Base-by-base conservation (phyloP, 1,140 invertebrate genomes). In the Heliconius melpomene region DNA sequence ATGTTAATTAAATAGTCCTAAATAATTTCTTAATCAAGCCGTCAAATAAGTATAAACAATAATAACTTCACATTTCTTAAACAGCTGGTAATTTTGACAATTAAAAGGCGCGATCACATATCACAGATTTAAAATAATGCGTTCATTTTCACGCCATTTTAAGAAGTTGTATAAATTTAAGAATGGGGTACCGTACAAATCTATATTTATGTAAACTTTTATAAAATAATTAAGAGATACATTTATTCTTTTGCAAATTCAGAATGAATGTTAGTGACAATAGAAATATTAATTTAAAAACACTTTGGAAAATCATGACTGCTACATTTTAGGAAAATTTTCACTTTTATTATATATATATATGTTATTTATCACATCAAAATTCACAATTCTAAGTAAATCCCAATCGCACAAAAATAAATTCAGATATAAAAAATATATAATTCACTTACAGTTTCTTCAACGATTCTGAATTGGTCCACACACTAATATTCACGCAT, bases 381-480 rank as follows among this genome's bases (percentile, higher is more conserved):
- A 16, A 11, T 11, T 66, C 6, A 29, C 6, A 36, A 36, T 36
- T 5, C 23, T 29, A 66, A 13, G 9, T 66, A 3, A 29, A 26
- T 29, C 13, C 29, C 13, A 26, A 66, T 3, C 9, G 13, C 13
- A 66, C 23, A 2, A 26, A 8, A 66, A 26, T 29, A 16, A 66
- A 29, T 29, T 66, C 60, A 66, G 60, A 66, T 26, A 60, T n/a
- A 29, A 71, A 81, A 78, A 79, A 57, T 26, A 26, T 23, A 75
- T 82, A 77, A 78, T 81, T 78, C 79, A 85, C 84, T 85, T 85
- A 85, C 84, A 80, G 72, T 77, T 82, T 80, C 77, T 79, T 82
- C 80, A 80, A 66, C 79, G 74, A 83, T 74, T 80, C 74, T 46
- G 23, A 73, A 80, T 72, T 74, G 71, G 50, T 70, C 60, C 71